Evolutionary conservation across 2,888 invertebrate genomes (phyloP).

Genomic region (Aproaerema taeniolella): DNA sequence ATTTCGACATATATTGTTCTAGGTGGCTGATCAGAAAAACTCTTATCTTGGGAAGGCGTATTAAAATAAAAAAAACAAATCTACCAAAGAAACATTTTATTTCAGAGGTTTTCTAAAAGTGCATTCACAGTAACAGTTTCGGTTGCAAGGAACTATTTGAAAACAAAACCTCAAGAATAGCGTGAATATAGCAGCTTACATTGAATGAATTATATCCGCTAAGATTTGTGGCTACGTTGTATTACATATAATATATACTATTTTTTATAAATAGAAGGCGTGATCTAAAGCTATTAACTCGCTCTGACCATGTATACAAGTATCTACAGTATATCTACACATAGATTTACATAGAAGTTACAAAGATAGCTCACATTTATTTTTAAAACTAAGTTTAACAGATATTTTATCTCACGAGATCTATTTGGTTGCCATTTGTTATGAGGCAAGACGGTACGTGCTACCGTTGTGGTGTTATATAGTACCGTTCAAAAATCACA

Average conservation of each 20-base stretch:
- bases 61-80: conserved; percentile 32
- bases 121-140: conserved; percentile 20
- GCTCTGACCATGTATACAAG: not conserved
- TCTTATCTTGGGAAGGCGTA: no score
- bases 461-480: no score
- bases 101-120: conserved; percentile 39
- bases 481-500: no score
- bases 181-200: conserved; percentile 59
- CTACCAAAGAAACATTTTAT: conserved; percentile 69
- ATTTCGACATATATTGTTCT: no score
- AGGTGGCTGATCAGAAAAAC: no score
- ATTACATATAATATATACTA: conserved; percentile 1
- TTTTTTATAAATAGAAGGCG: conserved; percentile 4
- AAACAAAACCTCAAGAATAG: conserved; percentile 39
- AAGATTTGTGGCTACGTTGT: conserved; percentile 32
- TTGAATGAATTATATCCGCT: conserved; percentile 35
- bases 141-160: conserved; percentile 36
- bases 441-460: no score
- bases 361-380: no score
- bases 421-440: no score
- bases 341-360: no score
- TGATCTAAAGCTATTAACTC: not conserved
- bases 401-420: no score
- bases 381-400: no score
- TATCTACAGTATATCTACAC: no score